Conservation (phyloP, 1,140 invertebrate species). For the Gyrodactylus salaris region DNA sequence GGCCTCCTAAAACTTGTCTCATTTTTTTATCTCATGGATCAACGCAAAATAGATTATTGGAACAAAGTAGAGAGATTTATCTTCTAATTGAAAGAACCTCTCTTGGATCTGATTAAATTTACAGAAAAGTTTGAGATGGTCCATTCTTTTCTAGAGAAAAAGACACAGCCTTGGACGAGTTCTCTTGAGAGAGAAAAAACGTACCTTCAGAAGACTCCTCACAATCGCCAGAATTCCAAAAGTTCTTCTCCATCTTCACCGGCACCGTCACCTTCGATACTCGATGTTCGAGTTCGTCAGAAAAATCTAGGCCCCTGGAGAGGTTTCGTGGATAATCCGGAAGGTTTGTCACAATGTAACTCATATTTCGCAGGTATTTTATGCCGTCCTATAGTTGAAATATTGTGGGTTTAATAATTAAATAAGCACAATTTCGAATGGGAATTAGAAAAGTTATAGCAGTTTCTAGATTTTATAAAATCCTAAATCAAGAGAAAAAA, state of each 20-base stretch:
- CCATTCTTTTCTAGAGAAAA: too few relatives aligned
- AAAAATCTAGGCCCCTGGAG: neutral
- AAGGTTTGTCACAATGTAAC: neutral
- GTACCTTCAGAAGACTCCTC: neutral
- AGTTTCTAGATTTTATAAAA: neutral
- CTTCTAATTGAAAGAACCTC: too few relatives aligned
- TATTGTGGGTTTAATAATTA: neutral
- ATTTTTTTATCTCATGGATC: too few relatives aligned
- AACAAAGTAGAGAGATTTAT: too few relatives aligned
- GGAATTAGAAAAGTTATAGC: neutral
- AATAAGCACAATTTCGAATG: neutral
- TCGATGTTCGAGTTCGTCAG: neutral
- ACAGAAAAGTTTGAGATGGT: too few relatives aligned
- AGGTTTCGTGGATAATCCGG: neutral
- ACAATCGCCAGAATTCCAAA: neutral
- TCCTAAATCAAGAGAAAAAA: too few relatives aligned
- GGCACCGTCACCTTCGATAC: neutral
- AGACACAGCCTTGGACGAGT: neutral
- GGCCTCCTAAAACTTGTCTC: too few relatives aligned
- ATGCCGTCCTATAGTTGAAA: neutral
- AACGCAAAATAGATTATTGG: too few relatives aligned
- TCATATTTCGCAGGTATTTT: neutral
- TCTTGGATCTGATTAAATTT: too few relatives aligned
- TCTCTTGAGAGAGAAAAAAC: neutral
- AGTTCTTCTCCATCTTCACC: too few relatives aligned